Evolutionary conservation across 2,888 invertebrate genomes (phyloP).

Genomic region (Cantharis rustica): DNA sequence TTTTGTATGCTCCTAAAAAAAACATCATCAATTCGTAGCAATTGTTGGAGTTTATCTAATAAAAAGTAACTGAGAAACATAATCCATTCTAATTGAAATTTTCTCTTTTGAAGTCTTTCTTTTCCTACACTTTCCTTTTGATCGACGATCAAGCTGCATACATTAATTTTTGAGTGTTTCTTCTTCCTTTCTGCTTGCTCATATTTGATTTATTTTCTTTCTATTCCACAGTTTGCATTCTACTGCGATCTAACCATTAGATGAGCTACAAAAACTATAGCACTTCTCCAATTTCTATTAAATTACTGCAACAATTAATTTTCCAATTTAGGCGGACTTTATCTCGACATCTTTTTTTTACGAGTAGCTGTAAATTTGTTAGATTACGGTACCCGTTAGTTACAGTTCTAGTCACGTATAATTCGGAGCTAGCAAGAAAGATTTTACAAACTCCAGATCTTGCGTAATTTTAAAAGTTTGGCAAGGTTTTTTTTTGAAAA

Average conservation of each 20-base stretch:
- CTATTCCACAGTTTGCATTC: background rate
- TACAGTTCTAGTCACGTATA: slow-evolving; percentile 22
- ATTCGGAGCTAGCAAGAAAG: slow-evolving; percentile 19
- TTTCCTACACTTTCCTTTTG: background rate
- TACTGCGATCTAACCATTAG: background rate
- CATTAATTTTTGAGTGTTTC: background rate
- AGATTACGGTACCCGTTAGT: slow-evolving; percentile 7
- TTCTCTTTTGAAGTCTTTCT: background rate
- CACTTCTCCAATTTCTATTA: background rate
- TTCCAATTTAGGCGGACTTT: background rate
- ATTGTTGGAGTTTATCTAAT: background rate
- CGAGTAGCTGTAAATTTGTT: background rate
- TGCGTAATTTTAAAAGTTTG: slow-evolving; percentile 26
- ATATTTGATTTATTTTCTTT: background rate
- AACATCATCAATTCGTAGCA: background rate
- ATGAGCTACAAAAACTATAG: background rate
- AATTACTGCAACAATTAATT: background rate
- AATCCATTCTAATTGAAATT: background rate
- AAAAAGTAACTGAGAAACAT: background rate
- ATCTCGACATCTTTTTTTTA: background rate
- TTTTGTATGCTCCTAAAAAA: background rate
- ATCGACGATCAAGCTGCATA: background rate
- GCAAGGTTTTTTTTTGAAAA: slow-evolving; percentile 14
- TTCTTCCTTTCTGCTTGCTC: background rate
- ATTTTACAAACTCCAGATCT: slow-evolving; percentile 28